Conservation (phyloP, 2,113 vertebrate species). For the Lasiurus borealis region DNA sequence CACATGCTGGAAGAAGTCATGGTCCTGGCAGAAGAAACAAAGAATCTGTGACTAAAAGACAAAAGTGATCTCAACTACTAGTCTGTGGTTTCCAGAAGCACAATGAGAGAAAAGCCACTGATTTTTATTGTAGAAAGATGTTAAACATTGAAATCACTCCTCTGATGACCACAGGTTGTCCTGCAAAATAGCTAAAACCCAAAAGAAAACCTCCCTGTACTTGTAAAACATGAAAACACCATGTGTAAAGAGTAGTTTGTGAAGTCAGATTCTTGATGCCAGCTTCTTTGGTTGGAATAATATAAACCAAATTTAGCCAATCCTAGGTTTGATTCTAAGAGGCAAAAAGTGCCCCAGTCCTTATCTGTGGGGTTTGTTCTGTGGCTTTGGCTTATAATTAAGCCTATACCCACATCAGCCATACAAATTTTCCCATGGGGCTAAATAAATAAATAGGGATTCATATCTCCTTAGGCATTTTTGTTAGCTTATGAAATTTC, state of each 20-base stretch:
- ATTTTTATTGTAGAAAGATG: neutral
- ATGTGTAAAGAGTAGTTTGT: neutral
- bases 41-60: conserved; percentile 3
- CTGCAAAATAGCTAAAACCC: neutral
- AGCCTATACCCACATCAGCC: neutral
- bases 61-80: neutral
- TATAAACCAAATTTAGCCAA: neutral
- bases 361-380: neutral
- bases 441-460: neutral
- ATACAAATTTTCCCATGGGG: neutral
- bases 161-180: neutral
- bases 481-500: neutral
- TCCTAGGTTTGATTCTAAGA: neutral
- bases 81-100: neutral
- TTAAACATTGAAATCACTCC: neutral
- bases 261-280: conserved; percentile 6
- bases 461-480: neutral
- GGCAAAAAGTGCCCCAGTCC: neutral
- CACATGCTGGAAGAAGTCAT: conserved; percentile 99
- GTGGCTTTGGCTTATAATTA: neutral
- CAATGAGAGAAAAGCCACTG: neutral
- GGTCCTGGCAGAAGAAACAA: conserved; percentile 89
- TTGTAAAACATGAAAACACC: neutral
- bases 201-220: neutral
- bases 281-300: neutral